A percentile compares a stretch with the other conserved stretches of the same genome.
Evolutionary conservation across 2,113 vertebrate genomes (phyloP).

Genomic region (Passer montanus): DNA sequence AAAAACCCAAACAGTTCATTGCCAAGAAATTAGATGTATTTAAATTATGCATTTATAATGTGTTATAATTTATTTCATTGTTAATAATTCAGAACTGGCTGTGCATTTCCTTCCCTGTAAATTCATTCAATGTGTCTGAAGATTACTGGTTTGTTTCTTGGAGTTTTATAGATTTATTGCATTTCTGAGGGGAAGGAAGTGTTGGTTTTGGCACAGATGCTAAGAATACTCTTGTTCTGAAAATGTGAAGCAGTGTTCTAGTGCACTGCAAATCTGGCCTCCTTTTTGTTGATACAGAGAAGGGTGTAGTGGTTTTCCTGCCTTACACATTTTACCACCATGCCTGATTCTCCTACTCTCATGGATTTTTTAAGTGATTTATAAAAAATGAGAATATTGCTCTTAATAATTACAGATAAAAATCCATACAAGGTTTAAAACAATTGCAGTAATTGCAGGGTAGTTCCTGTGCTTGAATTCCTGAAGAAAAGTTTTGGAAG

Average conservation of each 20-base stretch:
- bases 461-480: not conserved
- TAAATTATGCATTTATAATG: slow-evolving; percentile 29
- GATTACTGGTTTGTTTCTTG: slow-evolving; percentile 33
- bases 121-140: slow-evolving; percentile 49
- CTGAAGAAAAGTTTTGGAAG: not conserved
- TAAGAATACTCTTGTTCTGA: slow-evolving; percentile 40
- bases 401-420: not conserved
- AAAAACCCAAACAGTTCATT: not conserved
- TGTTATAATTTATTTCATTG: slow-evolving; percentile 47
- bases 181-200: slow-evolving; percentile 30
- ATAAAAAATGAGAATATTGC: not conserved
- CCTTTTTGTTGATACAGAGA: not conserved
- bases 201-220: slow-evolving; percentile 49
- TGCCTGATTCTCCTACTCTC: not conserved
- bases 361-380: not conserved
- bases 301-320: slow-evolving; percentile 7
- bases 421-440: not conserved
- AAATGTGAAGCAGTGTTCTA: slow-evolving; percentile 10
- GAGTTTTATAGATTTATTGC: slow-evolving; percentile 45
- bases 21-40: slow-evolving; percentile 18
- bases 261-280: not conserved
- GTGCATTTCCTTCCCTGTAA: slow-evolving; percentile 32
- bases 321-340: not conserved
- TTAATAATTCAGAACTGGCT: slow-evolving; percentile 35
- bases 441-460: not conserved